These are phyloP conservation scores for Leucozona laternaria DNA, from an alignment of 2,888 invertebrate genomes.

Conservation along the genomic window DNA sequence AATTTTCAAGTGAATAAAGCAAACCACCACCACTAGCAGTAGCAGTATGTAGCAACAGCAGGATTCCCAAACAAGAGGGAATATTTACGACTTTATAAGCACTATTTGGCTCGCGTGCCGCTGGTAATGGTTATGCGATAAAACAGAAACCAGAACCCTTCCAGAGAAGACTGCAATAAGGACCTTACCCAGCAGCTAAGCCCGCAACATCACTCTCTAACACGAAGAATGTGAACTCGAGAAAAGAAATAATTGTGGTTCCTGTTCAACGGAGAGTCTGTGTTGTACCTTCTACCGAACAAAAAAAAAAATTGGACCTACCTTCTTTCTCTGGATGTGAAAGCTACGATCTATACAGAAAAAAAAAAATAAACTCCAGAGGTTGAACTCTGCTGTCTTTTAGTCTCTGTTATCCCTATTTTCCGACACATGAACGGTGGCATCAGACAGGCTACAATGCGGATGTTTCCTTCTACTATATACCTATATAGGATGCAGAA, in stretches of 20 bases:
- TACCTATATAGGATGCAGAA: not conserved
- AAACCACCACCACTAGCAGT: conserved; percentile 3
- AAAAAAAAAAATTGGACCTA: not conserved
- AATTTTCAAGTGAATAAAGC: conserved; percentile 64
- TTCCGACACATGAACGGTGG: not conserved
- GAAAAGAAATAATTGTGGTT: conserved; percentile 62
- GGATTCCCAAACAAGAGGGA: conserved; percentile 40
- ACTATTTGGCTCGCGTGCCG: conserved; percentile 61
- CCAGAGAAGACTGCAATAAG: conserved; percentile 23
- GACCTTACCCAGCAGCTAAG: conserved; percentile 39
- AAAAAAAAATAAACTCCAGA: conserved; percentile 25
- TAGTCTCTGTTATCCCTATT: not conserved
- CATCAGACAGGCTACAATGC: conserved; percentile 4
- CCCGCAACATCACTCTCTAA: conserved; percentile 10
- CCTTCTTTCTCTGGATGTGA: not conserved
- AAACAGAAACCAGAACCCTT: conserved; percentile 40
- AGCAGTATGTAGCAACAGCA: not conserved
- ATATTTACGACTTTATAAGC: conserved; percentile 72
- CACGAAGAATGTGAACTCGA: conserved; percentile 55
- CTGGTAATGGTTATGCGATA: conserved; percentile 62
- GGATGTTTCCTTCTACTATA: not conserved
- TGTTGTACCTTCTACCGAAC: conserved; percentile 2
- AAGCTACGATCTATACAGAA: conserved; percentile 25
- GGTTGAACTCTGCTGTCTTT: conserved; percentile 27
- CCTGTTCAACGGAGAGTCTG: conserved; percentile 31